Conservation (phyloP, 2,888 invertebrate genomes). For the Melanophora roralis region DNA sequence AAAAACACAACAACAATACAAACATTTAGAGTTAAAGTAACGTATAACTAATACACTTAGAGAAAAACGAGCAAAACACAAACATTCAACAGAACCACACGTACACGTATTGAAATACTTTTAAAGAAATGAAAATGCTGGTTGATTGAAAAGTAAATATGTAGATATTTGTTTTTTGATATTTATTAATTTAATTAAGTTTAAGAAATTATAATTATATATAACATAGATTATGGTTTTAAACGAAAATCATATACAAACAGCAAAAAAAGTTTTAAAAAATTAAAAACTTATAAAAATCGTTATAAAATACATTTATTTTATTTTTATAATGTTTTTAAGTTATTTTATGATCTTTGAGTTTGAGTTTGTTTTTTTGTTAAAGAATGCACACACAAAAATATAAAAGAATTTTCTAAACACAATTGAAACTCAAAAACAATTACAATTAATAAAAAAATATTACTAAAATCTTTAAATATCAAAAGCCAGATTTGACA, state of each 20-base stretch:
- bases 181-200: slow-evolving; percentile 49
- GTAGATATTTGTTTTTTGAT: slow-evolving; percentile 43
- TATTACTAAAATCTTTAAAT: background rate
- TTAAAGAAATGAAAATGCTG: slow-evolving; percentile 58
- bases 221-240: slow-evolving; percentile 14
- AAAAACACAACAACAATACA: slow-evolving; percentile 9
- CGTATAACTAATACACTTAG: background rate
- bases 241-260: slow-evolving; percentile 51
- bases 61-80: slow-evolving; percentile 49
- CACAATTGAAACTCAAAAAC: slow-evolving; percentile 24
- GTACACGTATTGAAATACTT: slow-evolving; percentile 27
- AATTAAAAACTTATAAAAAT: slow-evolving; percentile 15
- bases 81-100: slow-evolving; percentile 31
- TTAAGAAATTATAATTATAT: slow-evolving; percentile 45
- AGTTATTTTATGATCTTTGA: slow-evolving; percentile 2
- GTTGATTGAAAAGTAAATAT: slow-evolving; percentile 41
- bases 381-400: slow-evolving; percentile 60
- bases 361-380: slow-evolving; percentile 8
- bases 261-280: slow-evolving; percentile 24
- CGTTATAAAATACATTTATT: background rate
- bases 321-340: slow-evolving; percentile 19
- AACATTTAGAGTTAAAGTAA: background rate
- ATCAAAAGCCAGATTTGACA: too few species aligned
- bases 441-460: slow-evolving; percentile 11
- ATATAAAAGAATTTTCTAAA: slow-evolving; percentile 53